Base-by-base conservation (phyloP, 2,113 vertebrate species). In the Oreochromis spilurus region DNA sequence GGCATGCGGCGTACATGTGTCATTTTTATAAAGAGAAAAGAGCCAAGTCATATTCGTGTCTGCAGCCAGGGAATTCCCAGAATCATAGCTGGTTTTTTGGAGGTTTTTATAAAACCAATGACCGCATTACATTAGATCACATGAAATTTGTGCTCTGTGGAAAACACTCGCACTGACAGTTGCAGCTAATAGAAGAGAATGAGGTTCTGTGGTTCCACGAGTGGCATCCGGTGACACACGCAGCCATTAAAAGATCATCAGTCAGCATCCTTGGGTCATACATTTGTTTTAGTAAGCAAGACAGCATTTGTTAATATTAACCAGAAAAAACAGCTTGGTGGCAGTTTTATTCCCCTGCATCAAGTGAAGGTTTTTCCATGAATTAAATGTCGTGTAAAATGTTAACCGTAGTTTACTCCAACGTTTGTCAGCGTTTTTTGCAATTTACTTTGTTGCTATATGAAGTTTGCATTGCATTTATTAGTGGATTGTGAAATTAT, bases 41-140 rank as follows among this genome's bases (percentile, higher is more conserved):
- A 88, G 60, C 38, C 82, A 85, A 34, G 82, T 81, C 60, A 67
- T 88, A 86, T 86, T 81, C 85, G 72, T 9, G 40, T 6, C 88
- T 79, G 86, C 14, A 52, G 82, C 52, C 57, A 83, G 92, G 94
- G 92, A 91, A 94, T 92, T 94, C 93, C 93, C 92, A 89, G 79
- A 54, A 81, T 40, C 50, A 84, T 40, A 86, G 88, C 79, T 60
- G 77, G 16, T 24, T 75, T 11, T 67, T 72, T 26, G 17, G 16
- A 31, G 21, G 6, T 16, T 58, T 58, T 58, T 9, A 29, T 78
- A 40, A 83, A 83, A 75, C 57, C 36, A 19, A 75, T 36, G 45
- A 58, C 81, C 55, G 16, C 89, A 93, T 79, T 75, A 75, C 40
- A 48, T 43, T 79, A 77, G 52, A 90, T 88, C 65, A 80, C 57